Evolutionary conservation across 2,888 invertebrate genomes (phyloP), one percentile per base, ranked within the genome.

Genomic region (Tineola bisselliella): DNA sequence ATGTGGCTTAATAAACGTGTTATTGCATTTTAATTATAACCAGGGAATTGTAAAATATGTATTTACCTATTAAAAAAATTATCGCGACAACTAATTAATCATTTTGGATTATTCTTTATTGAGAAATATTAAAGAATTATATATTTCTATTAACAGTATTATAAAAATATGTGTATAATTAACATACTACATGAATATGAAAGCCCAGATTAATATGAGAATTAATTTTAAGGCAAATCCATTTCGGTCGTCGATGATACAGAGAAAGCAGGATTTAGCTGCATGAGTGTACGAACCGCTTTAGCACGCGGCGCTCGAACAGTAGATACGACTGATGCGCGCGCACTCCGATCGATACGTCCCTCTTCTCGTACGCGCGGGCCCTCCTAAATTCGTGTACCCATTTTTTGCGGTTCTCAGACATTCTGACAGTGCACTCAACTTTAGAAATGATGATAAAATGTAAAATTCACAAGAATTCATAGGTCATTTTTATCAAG

Each of bases 341-440:
- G 87, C 87, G 86, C 86, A 86, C 69, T 67, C 71, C 79, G 86
- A 86, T 86, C 86, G 81, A 87, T 86, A 86, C 74, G 73, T 72
- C 71, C 71, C 61, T 31, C 74, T 76, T 48, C 19, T 44, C 72
- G 78, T 76, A 76, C 78, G 79, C 81, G 75, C 75, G 75, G 73
- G 68, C 73, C 72, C 70, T 73, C 73, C 77, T 72, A 77, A 81
- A 83, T 81, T 81, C 73, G 75, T 76, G 74, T 69, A 74, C 77
- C 75, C 73, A 70, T 76, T 79, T 79, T 79, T 75, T 75, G 73
- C 73, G 69, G 63, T 61, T 52, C 31, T 56, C 61, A 48, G 67
- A 72, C 68, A 72, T 75, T 70, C 72, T 48, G 48, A 56, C 30
- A 25, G 44, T 59, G 59, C 59, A 59, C 58, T 31, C 17, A 58